phyloP scores from a whole-genome alignment of 1,140 invertebrate genomes.

The Marisa cornuarietis region DNA sequence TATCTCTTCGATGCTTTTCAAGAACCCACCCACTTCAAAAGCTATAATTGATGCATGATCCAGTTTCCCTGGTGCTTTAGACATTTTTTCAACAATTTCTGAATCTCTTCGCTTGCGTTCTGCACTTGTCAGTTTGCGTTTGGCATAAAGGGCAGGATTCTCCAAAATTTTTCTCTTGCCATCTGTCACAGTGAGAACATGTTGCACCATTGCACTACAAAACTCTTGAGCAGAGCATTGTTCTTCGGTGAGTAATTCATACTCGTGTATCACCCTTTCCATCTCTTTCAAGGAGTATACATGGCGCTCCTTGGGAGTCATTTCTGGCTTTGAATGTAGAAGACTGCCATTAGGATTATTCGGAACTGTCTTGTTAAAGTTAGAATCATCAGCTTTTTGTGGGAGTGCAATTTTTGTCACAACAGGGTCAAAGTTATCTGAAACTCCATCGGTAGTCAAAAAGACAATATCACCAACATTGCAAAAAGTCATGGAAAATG shows the following conservation, averaged over 20 bases:
- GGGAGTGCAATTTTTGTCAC: slow-evolving; percentile 90
- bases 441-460: slow-evolving; percentile 90
- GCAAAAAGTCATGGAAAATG: slow-evolving; percentile 86
- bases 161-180: slow-evolving; percentile 63
- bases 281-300: slow-evolving; percentile 66
- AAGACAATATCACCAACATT: slow-evolving; percentile 88
- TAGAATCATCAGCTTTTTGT: slow-evolving; percentile 52
- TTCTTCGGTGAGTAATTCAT: slow-evolving; percentile 62
- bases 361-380: slow-evolving; percentile 30
- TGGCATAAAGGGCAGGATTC: slow-evolving; percentile 61
- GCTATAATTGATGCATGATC: slow-evolving; percentile 91
- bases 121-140: slow-evolving; percentile 54
- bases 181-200: slow-evolving; percentile 63
- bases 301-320: slow-evolving; percentile 64
- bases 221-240: slow-evolving; percentile 64
- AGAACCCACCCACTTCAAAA: slow-evolving; percentile 73
- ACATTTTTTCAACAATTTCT: slow-evolving; percentile 62
- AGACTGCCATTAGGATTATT: slow-evolving; percentile 35
- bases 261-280: slow-evolving; percentile 65
- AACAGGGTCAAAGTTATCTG: slow-evolving; percentile 93
- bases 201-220: slow-evolving; percentile 63
- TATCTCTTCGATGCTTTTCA: slow-evolving; percentile 19
- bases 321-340: slow-evolving; percentile 57
- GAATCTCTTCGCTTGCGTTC: slow-evolving; percentile 59
- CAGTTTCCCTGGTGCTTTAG: slow-evolving; percentile 85